Evolutionary conservation across 2,113 vertebrate genomes (phyloP).

Genomic region (Gymnogyps californianus): DNA sequence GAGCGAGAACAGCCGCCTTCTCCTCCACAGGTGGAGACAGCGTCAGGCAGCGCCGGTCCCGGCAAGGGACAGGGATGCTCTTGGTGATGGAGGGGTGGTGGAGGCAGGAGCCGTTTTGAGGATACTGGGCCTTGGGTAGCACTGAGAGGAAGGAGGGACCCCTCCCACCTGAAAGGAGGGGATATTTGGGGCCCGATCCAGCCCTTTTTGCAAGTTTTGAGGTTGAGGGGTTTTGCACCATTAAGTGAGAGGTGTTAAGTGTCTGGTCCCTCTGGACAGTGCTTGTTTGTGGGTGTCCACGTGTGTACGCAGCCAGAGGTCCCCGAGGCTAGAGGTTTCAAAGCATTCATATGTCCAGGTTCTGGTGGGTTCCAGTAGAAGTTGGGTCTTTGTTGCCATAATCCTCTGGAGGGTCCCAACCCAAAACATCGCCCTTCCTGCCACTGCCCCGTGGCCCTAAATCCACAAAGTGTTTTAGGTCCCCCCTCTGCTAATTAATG

Average conservation of each 20-base stretch:
- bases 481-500: neutral
- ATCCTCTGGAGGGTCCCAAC: neutral
- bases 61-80: neutral
- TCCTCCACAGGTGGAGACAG: neutral
- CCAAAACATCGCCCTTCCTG: neutral
- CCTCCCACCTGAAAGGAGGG: neutral
- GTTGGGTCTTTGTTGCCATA: neutral
- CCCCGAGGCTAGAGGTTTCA: neutral
- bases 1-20: neutral
- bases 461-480: neutral
- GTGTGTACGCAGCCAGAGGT: neutral
- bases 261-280: neutral
- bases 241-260: neutral
- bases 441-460: accelerated
- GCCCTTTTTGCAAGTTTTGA: neutral
- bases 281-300: neutral
- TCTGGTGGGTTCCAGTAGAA: neutral
- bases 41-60: accelerated
- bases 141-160: neutral
- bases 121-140: neutral
- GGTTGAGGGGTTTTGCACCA: neutral
- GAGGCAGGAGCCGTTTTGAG: neutral
- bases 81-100: neutral
- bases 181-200: neutral
- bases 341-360: neutral